Conservation (phyloP, 2,113 vertebrate genomes). For the Planiliza haematocheilus region DNA sequence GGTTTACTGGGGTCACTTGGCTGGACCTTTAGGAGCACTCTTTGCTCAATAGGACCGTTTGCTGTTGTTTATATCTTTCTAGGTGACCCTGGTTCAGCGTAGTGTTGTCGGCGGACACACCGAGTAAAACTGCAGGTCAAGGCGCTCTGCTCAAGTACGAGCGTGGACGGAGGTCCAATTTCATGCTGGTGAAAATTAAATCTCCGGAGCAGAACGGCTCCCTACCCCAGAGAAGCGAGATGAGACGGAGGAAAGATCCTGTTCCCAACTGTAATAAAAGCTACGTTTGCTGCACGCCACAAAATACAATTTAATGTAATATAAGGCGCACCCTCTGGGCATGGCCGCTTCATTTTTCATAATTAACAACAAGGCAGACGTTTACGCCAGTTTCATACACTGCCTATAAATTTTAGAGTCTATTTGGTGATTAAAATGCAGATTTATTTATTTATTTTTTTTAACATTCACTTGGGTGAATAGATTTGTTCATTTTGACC, state of each 20-base stretch:
- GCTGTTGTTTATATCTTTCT: neutral
- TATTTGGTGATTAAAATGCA: conserved; percentile 35
- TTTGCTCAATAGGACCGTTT: neutral
- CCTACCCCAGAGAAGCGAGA: conserved; percentile 22
- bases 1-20: conserved; percentile 33
- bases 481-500: conserved; percentile 31
- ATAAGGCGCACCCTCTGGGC: conserved; percentile 27
- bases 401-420: conserved; percentile 3
- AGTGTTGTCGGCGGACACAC: neutral
- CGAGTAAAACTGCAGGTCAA: conserved; percentile 38
- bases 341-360: conserved; percentile 53
- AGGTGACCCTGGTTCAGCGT: conserved; percentile 10
- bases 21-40: neutral
- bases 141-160: neutral
- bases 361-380: conserved; percentile 47
- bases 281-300: conserved; percentile 4
- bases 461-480: conserved; percentile 6
- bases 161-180: conserved; percentile 35
- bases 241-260: conserved; percentile 8
- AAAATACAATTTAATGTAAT: conserved; percentile 30
- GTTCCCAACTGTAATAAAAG: conserved; percentile 41
- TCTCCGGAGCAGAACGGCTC: conserved; percentile 45
- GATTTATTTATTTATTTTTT: neutral
- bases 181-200: conserved; percentile 55
- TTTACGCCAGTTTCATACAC: conserved; percentile 33